phyloP scores from a whole-genome alignment of 1,140 invertebrate species.

The Heliconius hermathena region DNA sequence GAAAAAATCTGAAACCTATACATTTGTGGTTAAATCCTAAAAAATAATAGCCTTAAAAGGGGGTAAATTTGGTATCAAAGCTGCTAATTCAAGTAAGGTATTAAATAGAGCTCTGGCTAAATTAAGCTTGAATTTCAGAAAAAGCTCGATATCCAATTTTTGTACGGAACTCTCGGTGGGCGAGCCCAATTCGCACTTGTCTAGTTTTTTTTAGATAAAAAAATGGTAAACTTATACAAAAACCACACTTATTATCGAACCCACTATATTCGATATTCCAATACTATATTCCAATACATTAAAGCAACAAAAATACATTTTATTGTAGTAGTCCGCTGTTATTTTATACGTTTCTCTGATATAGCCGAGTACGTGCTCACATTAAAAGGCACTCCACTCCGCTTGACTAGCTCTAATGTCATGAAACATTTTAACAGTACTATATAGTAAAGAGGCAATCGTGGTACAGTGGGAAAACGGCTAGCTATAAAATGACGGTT shows the following conservation, averaged over 20 bases:
- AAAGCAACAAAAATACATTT: slow-evolving; percentile 6
- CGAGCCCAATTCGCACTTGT: too few species aligned
- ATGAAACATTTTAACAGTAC: slow-evolving; percentile 12
- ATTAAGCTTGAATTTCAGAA: too few species aligned
- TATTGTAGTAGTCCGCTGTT: background rate
- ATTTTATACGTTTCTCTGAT: slow-evolving; percentile 9
- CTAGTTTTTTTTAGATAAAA: too few species aligned
- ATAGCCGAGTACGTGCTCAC: slow-evolving; percentile 13
- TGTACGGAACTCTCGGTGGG: too few species aligned
- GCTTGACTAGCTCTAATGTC: slow-evolving; percentile 14
- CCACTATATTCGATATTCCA: background rate
- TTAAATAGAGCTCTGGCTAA: too few species aligned
- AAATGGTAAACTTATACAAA: background rate
- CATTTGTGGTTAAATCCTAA: too few species aligned
- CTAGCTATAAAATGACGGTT: too few species aligned
- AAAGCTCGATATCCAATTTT: too few species aligned
- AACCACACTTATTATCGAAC: background rate
- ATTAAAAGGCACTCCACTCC: slow-evolving; percentile 12
- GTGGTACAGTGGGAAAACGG: background rate
- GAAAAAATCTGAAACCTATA: too few species aligned
- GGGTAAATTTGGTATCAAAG: too few species aligned
- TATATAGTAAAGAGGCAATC: background rate
- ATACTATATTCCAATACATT: background rate
- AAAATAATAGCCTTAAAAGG: too few species aligned
- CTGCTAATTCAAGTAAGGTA: too few species aligned